These are phyloP conservation scores for Parazoanthus darwini DNA, from an alignment of 92 coral and sea anemone species.

Conservation along the genomic window DNA sequence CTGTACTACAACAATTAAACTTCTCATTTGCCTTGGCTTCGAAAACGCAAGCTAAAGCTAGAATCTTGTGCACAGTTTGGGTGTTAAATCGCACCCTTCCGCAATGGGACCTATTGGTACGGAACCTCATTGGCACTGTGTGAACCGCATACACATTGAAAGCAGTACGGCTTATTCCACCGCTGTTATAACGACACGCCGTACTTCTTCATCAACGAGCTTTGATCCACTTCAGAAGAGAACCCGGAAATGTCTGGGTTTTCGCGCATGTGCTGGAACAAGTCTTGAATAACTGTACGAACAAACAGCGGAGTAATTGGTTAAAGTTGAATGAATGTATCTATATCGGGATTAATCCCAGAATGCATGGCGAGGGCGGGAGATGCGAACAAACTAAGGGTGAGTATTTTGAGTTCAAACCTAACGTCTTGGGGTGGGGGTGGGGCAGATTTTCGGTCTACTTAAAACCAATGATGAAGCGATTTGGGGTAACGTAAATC, in stretches of 20 bases:
- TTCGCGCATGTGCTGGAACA: slow-evolving; percentile 41
- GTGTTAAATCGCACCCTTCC: not conserved
- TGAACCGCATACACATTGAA: not conserved
- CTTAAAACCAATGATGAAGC: no score
- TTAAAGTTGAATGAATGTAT: no score
- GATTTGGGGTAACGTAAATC: no score
- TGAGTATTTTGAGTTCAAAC: no score
- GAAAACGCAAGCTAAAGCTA: no score
- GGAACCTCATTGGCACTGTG: not conserved
- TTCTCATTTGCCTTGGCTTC: no score
- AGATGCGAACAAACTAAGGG: no score
- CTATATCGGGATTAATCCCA: no score
- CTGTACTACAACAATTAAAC: not conserved
- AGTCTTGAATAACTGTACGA: slow-evolving; percentile 35
- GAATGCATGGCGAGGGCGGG: no score
- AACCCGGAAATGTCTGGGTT: slow-evolving; percentile 29
- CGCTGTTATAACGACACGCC: not conserved
- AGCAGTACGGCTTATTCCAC: not conserved
- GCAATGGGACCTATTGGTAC: not conserved
- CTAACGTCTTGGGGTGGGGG: no score
- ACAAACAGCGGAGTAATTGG: not conserved
- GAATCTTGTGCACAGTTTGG: not conserved
- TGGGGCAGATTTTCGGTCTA: no score
- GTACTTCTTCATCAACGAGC: slow-evolving; percentile 40
- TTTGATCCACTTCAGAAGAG: slow-evolving; percentile 24